A percentile compares a stretch with the other conserved stretches of the same genome.
These are phyloP conservation scores for Halcyon chelicuti DNA, from an alignment of 2,797 vertebrate genomes.

Conservation along the genomic window DNA sequence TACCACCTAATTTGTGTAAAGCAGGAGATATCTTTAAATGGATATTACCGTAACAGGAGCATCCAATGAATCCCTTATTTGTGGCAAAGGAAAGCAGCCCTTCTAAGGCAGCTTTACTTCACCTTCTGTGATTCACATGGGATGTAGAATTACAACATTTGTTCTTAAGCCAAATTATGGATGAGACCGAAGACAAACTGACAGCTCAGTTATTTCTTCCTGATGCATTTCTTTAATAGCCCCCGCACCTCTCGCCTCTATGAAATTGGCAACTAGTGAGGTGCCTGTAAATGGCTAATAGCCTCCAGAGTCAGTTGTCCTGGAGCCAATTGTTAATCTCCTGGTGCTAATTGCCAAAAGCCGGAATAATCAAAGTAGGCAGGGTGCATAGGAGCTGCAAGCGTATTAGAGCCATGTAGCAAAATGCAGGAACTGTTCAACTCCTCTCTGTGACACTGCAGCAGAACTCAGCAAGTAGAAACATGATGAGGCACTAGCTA, in stretches of 20 bases:
- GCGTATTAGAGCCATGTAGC: not conserved
- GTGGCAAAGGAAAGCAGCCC: not conserved
- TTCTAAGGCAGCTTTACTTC: not conserved
- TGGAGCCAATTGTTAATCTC: slow-evolving; percentile 61
- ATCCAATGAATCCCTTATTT: not conserved
- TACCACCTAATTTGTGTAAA: not conserved
- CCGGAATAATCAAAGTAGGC: slow-evolving; percentile 27
- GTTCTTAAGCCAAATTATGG: slow-evolving; percentile 34
- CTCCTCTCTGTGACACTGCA: not conserved
- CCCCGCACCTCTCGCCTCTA: slow-evolving; percentile 48
- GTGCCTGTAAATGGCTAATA: slow-evolving; percentile 58
- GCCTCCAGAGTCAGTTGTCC: slow-evolving; percentile 48
- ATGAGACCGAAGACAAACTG: slow-evolving; percentile 38
- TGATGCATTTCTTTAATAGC: slow-evolving; percentile 57
- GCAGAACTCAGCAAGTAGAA: not conserved
- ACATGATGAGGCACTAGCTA: not conserved
- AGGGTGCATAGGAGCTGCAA: not conserved
- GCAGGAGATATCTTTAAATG: not conserved
- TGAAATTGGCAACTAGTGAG: slow-evolving; percentile 36
- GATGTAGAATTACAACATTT: slow-evolving; percentile 20
- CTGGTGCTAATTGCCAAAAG: slow-evolving; percentile 62
- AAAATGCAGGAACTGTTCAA: not conserved
- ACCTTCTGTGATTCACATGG: not conserved
- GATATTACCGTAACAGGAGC: not conserved
- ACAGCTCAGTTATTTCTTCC: slow-evolving; percentile 54